A percentile compares a stretch with the other conserved stretches of the same genome.
These are phyloP conservation scores for Rachycentron canadum DNA, from an alignment of 2,797 vertebrate genomes.

Conservation along the genomic window DNA sequence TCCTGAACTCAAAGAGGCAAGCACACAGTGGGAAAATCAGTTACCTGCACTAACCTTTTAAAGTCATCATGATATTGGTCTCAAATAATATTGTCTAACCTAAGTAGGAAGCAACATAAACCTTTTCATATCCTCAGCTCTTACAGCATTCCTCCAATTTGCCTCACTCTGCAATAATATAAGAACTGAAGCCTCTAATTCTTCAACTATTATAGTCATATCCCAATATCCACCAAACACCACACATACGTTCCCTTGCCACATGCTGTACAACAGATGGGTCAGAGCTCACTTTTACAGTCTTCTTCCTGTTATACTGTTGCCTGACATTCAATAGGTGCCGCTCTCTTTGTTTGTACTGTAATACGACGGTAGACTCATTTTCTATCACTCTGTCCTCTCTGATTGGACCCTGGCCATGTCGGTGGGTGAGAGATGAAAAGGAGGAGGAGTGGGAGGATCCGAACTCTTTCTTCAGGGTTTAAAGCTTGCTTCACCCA, in stretches of 20 bases:
- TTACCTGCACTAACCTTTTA: slow-evolving; percentile 10
- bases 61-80: background rate
- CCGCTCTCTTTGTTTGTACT: slow-evolving; percentile 66
- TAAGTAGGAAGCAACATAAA: background rate
- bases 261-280: slow-evolving; percentile 29
- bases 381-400: slow-evolving; percentile 65
- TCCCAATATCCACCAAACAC: slow-evolving; percentile 6
- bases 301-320: slow-evolving; percentile 54
- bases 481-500: slow-evolving; percentile 74
- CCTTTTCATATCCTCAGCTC: background rate
- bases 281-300: slow-evolving; percentile 55
- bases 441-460: slow-evolving; percentile 74
- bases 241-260: slow-evolving; percentile 1
- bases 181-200: slow-evolving; percentile 44
- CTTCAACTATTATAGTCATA: slow-evolving; percentile 33
- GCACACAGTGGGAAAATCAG: background rate
- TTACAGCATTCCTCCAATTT: slow-evolving; percentile 47
- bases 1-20: background rate
- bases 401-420: slow-evolving; percentile 71
- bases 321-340: slow-evolving; percentile 64
- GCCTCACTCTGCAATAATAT: slow-evolving; percentile 51
- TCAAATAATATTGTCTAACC: background rate
- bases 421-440: slow-evolving; percentile 74
- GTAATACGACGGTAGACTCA: slow-evolving; percentile 62
- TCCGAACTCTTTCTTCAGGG: slow-evolving; percentile 69